A percentile compares a stretch with the other conserved stretches of the same genome.
These are phyloP conservation scores for Cerastis rubricosa DNA, from an alignment of 2,888 invertebrate species.

Conservation along the genomic window DNA sequence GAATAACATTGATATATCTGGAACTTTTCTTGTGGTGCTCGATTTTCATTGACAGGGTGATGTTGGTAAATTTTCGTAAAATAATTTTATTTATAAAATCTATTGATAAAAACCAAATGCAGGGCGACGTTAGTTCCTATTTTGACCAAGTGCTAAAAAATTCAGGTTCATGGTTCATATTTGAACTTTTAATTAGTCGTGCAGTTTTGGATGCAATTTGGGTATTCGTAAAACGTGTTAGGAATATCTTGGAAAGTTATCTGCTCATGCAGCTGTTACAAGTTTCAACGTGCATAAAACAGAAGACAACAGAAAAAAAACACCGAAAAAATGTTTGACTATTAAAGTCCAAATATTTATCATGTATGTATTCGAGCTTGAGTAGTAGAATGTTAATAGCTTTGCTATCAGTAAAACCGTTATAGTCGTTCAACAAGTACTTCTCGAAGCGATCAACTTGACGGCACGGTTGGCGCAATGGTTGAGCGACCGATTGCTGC, in stretches of 20 bases:
- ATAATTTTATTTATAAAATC: not conserved
- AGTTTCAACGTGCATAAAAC: not conserved
- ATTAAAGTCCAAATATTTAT: not conserved
- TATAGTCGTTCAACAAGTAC: conserved; percentile 16
- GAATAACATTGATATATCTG: not conserved
- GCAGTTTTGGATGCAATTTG: not conserved
- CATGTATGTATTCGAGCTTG: not conserved
- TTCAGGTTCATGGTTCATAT: not conserved
- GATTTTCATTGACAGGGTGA: not conserved
- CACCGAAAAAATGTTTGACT: not conserved
- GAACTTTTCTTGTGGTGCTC: not conserved
- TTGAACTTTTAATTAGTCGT: not conserved
- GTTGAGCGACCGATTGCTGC: no score
- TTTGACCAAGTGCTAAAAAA: not conserved
- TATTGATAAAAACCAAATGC: not conserved
- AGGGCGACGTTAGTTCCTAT: not conserved
- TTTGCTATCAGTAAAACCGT: not conserved
- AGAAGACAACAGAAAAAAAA: not conserved
- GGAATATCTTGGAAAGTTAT: not conserved
- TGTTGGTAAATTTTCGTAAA: not conserved
- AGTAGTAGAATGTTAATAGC: not conserved
- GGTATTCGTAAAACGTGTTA: not conserved
- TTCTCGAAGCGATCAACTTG: not conserved
- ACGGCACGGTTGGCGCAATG: no score
- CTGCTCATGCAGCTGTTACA: not conserved